Evolutionary conservation across 2,888 invertebrate species (phyloP).

Genomic region (Orgyia antiqua): DNA sequence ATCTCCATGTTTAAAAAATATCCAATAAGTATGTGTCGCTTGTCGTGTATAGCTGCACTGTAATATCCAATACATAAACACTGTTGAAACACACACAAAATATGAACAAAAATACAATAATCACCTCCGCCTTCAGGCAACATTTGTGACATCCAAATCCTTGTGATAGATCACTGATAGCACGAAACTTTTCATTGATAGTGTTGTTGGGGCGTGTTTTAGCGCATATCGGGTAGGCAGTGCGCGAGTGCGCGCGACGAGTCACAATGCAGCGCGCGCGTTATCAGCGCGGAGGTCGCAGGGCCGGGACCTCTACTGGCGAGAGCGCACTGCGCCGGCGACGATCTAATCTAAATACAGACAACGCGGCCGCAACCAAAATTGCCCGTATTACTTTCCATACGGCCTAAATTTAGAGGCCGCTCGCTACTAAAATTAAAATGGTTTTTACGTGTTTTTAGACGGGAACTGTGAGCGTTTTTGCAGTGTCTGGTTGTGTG

Average conservation of each 20-base stretch:
- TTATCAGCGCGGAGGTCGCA: conserved; percentile 11
- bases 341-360: conserved; percentile 73
- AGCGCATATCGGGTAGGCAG: no score
- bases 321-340: conserved; percentile 33
- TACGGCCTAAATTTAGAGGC: conserved; percentile 76
- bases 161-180: conserved; percentile 31
- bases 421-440: conserved; percentile 74
- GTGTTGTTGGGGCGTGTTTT: no score
- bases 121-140: conserved; percentile 71
- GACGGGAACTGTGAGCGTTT: conserved; percentile 65
- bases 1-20: no score
- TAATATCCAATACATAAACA: no score
- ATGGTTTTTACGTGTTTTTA: conserved; percentile 74
- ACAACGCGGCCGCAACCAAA: conserved; percentile 70
- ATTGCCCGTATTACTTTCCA: conserved; percentile 73
- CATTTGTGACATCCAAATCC: conserved; percentile 71
- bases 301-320: background rate
- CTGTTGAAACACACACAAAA: background rate
- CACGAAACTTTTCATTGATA: conserved; percentile 37
- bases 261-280: conserved; percentile 2
- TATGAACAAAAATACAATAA: conserved; percentile 25
- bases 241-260: conserved; percentile 1
- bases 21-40: no score
- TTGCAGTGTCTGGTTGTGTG: conserved; percentile 55
- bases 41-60: no score